Evolutionary conservation across 2,888 invertebrate species (phyloP).

Genomic region (Chelonus formosanus): DNA sequence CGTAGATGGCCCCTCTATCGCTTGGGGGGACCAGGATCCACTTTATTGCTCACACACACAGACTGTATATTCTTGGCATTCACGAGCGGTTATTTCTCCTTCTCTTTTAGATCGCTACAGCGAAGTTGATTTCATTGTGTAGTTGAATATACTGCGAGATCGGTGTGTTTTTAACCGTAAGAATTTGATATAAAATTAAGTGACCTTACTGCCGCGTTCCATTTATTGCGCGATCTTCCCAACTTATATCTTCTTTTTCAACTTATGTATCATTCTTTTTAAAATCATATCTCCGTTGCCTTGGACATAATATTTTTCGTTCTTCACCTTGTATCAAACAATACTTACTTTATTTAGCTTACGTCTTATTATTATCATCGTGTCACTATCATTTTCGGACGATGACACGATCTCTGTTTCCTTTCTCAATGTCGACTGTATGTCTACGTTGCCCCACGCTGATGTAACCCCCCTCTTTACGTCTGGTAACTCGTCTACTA

Average conservation of each 20-base stretch:
- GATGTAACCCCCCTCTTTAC: slow-evolving; percentile 20
- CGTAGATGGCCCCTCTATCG: slow-evolving; percentile 22
- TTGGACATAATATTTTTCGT: too few relatives aligned
- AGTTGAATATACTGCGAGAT: slow-evolving; percentile 23
- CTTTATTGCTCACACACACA: slow-evolving; percentile 5
- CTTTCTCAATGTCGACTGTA: slow-evolving; percentile 1
- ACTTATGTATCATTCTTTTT: too few relatives aligned
- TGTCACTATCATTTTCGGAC: slow-evolving; percentile 1
- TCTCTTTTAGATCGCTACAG: slow-evolving; percentile 32
- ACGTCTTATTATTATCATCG: background rate
- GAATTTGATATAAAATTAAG: background rate
- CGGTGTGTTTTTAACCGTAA: slow-evolving; percentile 31
- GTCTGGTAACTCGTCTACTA: slow-evolving; percentile 17
- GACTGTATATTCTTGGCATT: slow-evolving; percentile 28
- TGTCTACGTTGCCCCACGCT: slow-evolving; percentile 10
- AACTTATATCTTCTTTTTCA: too few relatives aligned
- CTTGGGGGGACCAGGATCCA: slow-evolving; percentile 1
- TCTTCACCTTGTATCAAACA: too few relatives aligned
- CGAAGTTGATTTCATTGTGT: slow-evolving; percentile 24
- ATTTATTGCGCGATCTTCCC: background rate
- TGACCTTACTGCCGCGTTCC: slow-evolving; percentile 18
- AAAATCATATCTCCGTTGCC: too few relatives aligned
- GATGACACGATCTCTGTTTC: slow-evolving; percentile 16
- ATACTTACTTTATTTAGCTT: background rate
- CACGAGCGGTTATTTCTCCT: slow-evolving; percentile 27